Evolutionary conservation across 64 coral and sea anemone species (phyloP), one percentile per base, ranked within the genome.

Genomic region (Pocillopora damicornis): DNA sequence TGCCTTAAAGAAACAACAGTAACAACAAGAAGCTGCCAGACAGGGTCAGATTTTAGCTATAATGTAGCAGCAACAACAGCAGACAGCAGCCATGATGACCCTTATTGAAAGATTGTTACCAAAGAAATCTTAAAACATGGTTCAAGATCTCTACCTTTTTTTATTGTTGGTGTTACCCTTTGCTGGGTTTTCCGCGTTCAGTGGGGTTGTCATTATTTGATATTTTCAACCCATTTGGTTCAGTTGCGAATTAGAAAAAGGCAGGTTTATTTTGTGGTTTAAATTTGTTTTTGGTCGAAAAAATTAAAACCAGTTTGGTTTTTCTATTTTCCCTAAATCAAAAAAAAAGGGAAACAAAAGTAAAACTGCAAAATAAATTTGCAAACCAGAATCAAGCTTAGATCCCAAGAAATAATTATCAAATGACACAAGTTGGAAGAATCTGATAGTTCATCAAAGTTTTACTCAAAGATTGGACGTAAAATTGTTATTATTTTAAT

Each of bases 1-100:
- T 78, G 2, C 0, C 37, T 59, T 78, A 78, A 78, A 78, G 76
- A 78, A 78, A 59, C 76, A 78, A 78, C 76, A 78, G 13, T 51
- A 78, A 78, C 51, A 78, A 78, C 76, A 78, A 78, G 37, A 78
- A 78, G 76, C 76, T 78, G 76, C 37, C 37, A 78, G 38, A 78
- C 51, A 59, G 76, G 76, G 76, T 78, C 37, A n/a, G 76, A 78
- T 78, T 60, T 78, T 78, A 60, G 76, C 76, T 60, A 59, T 78
- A 60, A 78, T 78, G 76, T 51, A 78, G 76, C 76, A 76, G 74
- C 74, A 75, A 36, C 74, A 45, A 75, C 74, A 38, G 38, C 36
- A 78, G 76, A 78, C 76, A 78, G 42, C 20, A 78, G 76, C 42
- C 76, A 78, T 77, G 76, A 61, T 61, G 77, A 60, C 77, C 51